Conservation (phyloP, 2,888 invertebrate genomes). For the Pogonocherus hispidulus region DNA sequence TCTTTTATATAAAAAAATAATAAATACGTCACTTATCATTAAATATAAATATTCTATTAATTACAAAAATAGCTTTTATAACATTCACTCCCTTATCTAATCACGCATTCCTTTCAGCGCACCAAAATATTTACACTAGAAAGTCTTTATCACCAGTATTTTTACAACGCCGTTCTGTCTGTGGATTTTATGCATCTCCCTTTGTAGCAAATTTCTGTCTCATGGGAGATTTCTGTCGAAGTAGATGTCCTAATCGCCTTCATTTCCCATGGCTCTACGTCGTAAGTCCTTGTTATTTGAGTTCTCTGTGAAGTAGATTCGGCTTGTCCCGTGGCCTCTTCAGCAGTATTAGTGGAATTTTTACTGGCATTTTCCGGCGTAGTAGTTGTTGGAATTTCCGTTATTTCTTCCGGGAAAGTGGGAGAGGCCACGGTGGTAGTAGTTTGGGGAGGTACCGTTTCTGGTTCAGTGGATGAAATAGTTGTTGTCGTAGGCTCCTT, state of each 20-base stretch:
- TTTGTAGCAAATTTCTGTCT: constrained; percentile 90
- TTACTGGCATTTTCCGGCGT: constrained; percentile 38
- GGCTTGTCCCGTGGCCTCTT: constrained; percentile 32
- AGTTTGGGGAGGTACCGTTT: constrained; percentile 35
- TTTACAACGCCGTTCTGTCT: constrained; percentile 49
- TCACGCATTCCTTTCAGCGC: constrained; percentile 23
- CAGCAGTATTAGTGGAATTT: constrained; percentile 40
- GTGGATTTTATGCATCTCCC: constrained; percentile 84
- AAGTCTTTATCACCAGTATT: constrained; percentile 28
- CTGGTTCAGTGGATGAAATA: constrained; percentile 11
- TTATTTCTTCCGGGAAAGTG: constrained; percentile 59
- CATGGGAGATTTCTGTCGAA: constrained; percentile 85
- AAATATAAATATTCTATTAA: constrained; percentile 32
- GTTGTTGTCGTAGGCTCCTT: constrained; percentile 29
- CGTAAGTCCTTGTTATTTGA: constrained; percentile 55
- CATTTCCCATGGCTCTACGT: constrained; percentile 70
- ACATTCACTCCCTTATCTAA: constrained; percentile 16
- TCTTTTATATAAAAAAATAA: constrained; percentile 34
- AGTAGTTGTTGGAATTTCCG: constrained; percentile 49
- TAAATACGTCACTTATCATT: constrained; percentile 29
- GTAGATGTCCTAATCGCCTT: constrained; percentile 81
- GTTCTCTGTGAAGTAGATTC: constrained; percentile 64
- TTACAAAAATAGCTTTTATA: constrained; percentile 21
- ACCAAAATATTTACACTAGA: constrained; percentile 35
- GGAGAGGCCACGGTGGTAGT: constrained; percentile 51